Percentiles rank a stretch among this genome's conserved stretches.
These are phyloP conservation scores for Calyptommatus sinebrachiatus DNA, from an alignment of 2,113 vertebrate genomes.

Conservation along the genomic window DNA sequence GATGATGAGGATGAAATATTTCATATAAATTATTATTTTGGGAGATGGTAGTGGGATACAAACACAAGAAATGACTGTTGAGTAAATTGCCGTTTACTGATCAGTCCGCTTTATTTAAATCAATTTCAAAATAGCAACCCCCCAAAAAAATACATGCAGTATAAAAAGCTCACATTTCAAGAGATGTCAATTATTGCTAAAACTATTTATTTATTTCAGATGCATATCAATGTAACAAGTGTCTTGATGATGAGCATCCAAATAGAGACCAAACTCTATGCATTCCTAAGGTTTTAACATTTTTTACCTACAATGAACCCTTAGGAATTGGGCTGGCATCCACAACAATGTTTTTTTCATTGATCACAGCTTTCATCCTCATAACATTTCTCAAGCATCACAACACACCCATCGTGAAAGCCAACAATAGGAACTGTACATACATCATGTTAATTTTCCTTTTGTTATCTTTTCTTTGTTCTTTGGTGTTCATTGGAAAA, in stretches of 20 bases:
- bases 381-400: slow-evolving; percentile 1
- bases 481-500: slow-evolving; percentile 13
- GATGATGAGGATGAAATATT: too few relatives aligned
- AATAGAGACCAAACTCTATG: background rate
- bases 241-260: background rate
- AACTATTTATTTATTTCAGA: background rate
- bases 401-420: slow-evolving; percentile 10
- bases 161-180: too few relatives aligned
- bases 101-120: too few relatives aligned
- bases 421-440: background rate
- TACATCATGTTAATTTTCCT: slow-evolving; percentile 9
- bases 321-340: slow-evolving; percentile 2
- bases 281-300: background rate
- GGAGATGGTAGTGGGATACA: too few relatives aligned
- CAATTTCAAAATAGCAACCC: too few relatives aligned
- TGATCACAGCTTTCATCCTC: background rate
- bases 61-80: too few relatives aligned
- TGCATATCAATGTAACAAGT: background rate
- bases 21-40: too few relatives aligned
- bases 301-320: background rate
- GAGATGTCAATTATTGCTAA: too few relatives aligned
- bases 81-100: too few relatives aligned
- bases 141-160: too few relatives aligned
- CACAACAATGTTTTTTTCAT: background rate
- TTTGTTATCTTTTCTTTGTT: slow-evolving; percentile 10